These are phyloP conservation scores for Arnoldichthys spilopterus DNA, from an alignment of 2,797 vertebrate genomes.

Conservation along the genomic window DNA sequence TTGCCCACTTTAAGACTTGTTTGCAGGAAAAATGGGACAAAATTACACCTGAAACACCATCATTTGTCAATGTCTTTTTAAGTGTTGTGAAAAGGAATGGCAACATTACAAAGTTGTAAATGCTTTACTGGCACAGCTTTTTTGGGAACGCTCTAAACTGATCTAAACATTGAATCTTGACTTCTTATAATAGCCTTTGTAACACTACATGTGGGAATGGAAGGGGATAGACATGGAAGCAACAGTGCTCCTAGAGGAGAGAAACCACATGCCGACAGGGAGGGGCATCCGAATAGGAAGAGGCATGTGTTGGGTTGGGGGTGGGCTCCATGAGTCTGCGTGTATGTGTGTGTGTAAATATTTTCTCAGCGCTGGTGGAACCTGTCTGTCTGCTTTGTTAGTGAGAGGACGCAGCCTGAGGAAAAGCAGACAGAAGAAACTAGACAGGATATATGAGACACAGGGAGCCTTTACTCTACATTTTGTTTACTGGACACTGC, in stretches of 20 bases:
- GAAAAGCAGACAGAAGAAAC: conserved; percentile 3
- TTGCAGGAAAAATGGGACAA: no score
- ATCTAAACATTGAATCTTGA: no score
- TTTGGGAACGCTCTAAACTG: no score
- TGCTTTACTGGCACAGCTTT: no score
- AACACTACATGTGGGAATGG: background rate
- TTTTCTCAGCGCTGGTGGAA: conserved; percentile 58
- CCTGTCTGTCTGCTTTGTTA: conserved; percentile 57
- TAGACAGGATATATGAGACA: background rate
- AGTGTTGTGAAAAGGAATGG: no score
- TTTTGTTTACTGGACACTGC: conserved; percentile 4
- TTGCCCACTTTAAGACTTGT: no score
- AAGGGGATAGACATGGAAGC: conserved; percentile 3
- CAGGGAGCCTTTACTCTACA: background rate
- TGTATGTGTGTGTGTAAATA: conserved; percentile 58
- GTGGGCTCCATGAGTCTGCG: conserved; percentile 16
- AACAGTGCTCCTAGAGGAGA: conserved; percentile 32
- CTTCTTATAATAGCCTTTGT: no score
- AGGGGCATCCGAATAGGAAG: conserved; percentile 40
- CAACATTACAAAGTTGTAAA: no score
- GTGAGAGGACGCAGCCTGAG: conserved; percentile 41
- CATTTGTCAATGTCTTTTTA: no score
- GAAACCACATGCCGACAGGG: conserved; percentile 5
- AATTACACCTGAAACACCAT: no score
- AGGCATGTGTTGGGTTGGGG: conserved; percentile 18